Evolutionary conservation across 2,797 vertebrate genomes (phyloP).

Genomic region (Vespertilio murinus): DNA sequence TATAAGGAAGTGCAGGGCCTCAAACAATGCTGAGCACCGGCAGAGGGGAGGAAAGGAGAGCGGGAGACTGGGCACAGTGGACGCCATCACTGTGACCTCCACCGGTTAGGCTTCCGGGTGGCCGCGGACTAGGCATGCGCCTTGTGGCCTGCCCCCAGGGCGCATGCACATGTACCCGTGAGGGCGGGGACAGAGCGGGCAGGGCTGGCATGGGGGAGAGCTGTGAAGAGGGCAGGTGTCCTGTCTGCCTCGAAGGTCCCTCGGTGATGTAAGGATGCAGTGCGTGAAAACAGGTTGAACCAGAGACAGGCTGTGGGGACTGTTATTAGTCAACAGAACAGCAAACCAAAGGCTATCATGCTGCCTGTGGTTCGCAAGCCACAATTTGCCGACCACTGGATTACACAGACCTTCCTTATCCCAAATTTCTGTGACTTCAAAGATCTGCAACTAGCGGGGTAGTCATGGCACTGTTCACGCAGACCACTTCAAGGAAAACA

Average conservation of each 20-base stretch:
- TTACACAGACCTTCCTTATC: background rate
- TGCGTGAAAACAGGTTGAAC: background rate
- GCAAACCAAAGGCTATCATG: too few relatives aligned
- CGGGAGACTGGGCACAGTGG: accelerated
- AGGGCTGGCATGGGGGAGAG: background rate
- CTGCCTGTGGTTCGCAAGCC: too few relatives aligned
- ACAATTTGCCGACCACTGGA: too few relatives aligned
- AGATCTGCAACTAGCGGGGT: background rate
- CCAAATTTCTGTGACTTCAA: background rate
- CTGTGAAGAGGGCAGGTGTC: background rate
- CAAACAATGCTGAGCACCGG: background rate
- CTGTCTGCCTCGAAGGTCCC: background rate
- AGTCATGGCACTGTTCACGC: background rate
- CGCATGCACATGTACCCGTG: background rate
- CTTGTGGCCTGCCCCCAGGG: background rate
- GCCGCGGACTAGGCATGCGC: too few relatives aligned
- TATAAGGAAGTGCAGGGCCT: background rate
- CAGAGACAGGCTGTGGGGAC: background rate
- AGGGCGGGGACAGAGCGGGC: background rate
- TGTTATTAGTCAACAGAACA: too few relatives aligned
- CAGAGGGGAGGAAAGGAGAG: too few relatives aligned
- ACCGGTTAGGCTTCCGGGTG: accelerated
- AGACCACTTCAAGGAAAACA: background rate
- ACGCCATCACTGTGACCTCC: background rate
- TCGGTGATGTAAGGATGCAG: background rate